A percentile compares a stretch with the other conserved stretches of the same genome.
phyloP scores from a whole-genome alignment of 2,113 vertebrate species.

The Clarias macrocephalus region DNA sequence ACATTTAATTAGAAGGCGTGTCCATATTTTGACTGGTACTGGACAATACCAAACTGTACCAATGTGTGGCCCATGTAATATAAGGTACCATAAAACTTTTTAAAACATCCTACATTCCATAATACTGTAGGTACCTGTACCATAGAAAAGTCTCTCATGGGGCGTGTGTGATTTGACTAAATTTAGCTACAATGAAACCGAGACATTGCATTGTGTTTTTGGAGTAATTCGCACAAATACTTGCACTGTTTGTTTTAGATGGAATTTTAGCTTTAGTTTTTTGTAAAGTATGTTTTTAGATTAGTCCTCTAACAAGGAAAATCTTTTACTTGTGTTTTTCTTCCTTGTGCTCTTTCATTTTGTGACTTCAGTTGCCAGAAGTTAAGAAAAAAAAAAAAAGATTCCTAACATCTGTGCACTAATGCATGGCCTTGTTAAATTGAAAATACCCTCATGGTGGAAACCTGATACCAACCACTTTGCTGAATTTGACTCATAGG shows the following conservation, averaged over 20 bases:
- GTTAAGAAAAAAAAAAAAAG: not conserved
- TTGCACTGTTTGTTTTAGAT: not conserved
- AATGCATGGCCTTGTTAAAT: not conserved
- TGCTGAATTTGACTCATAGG: conserved; percentile 14
- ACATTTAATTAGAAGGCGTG: no score
- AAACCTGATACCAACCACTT: not conserved
- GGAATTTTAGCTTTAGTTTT: not conserved
- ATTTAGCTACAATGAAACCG: not conserved
- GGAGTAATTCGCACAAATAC: not conserved
- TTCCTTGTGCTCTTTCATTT: not conserved
- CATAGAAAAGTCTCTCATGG: no score
- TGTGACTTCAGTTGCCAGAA: not conserved
- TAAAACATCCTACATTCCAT: no score
- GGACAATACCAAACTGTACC: no score
- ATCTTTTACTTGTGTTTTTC: not conserved
- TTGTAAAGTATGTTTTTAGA: not conserved
- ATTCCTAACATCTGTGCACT: not conserved
- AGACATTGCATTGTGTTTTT: not conserved
- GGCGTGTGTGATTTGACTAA: not conserved
- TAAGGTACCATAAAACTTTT: no score
- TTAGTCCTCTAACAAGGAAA: not conserved
- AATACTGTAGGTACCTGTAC: no score
- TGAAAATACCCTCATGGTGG: not conserved
- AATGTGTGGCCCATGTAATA: no score
- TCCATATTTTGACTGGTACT: no score